Evolutionary conservation across 2,888 invertebrate genomes (phyloP), one percentile per base, ranked within the genome.

Genomic region (Altica lythri): DNA sequence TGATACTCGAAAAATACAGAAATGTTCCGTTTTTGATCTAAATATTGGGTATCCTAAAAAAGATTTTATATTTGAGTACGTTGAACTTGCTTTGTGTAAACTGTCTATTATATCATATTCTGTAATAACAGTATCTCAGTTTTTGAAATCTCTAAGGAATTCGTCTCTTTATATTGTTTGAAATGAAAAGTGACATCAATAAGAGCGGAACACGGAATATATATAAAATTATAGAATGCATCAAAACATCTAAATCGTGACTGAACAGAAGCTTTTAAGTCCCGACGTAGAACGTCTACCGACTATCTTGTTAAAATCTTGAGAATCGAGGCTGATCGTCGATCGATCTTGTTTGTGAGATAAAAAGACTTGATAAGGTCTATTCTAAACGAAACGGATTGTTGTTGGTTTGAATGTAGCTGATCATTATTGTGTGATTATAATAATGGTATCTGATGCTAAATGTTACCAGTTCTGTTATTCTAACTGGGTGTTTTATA

Each of bases 201-300:
- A 9, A 29, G n/a, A 8, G 29, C n/a, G 29, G 9, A 29, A 29
- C 29, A 29, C 4, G n/a, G 30, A 44, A n/a, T 14, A 14, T 47
- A 37, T 52, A 52, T 55, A 44, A 49, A 55, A 58, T 59, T 47
- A 59, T 46, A 55, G 50, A 55, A 59, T 37, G 55, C 52, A 52
- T 32, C 52, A 52, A 30, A 47, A 48, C 57, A 48, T 18, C 29
- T 22, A 12, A 48, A 44, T 56, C 59, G 59, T 59, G 59, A 59
- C 53, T 29, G 43, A 47, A 59, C 59, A 45, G 56, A 40, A 59
- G 59, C 59, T 50, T 50, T 51, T 53, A n/a, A 44, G 42, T 47
- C 22, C 51, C 50, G 53, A 59, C 48, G 45, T 48, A n/a, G n/a
- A n/a, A 52, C 32, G 48, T 54, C 55, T 50, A 38, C 27, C 34